Evolutionary conservation across 2,888 invertebrate species (phyloP).

Genomic region (Microdon myrmicae): DNA sequence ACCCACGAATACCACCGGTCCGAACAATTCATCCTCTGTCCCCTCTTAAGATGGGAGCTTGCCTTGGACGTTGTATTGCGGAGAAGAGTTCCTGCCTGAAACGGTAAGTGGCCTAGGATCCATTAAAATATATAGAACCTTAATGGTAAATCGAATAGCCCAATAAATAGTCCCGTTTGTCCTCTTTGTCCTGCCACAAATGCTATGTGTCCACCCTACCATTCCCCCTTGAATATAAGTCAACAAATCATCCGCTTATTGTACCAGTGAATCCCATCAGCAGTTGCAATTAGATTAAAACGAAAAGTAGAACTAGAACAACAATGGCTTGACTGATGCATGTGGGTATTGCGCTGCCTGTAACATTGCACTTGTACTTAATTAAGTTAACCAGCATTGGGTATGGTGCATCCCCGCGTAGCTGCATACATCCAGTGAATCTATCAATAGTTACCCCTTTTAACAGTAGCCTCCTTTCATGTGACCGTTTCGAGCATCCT

Average conservation of each 20-base stretch:
- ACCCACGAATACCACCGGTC: neutral
- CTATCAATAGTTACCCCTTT: neutral
- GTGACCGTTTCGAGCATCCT: constrained; percentile 40
- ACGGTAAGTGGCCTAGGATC: constrained; percentile 50
- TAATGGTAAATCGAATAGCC: constrained; percentile 37
- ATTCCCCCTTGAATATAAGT: too few relatives aligned
- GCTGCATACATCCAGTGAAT: neutral
- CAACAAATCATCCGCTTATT: neutral
- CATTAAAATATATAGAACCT: neutral
- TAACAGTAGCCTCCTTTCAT: neutral
- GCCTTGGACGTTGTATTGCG: constrained; percentile 56
- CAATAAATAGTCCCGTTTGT: too few relatives aligned
- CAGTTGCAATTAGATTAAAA: constrained; percentile 29
- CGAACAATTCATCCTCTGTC: too few relatives aligned
- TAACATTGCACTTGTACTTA: constrained; percentile 4
- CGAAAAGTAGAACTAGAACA: constrained; percentile 28
- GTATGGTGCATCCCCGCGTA: too few relatives aligned
- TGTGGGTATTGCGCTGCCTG: too few relatives aligned
- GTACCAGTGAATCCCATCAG: neutral
- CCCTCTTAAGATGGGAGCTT: constrained; percentile 54
- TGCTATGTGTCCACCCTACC: too few relatives aligned
- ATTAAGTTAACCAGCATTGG: too few relatives aligned
- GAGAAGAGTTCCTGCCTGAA: constrained; percentile 47
- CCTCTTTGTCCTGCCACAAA: too few relatives aligned
- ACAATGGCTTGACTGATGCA: constrained; percentile 21